Evolutionary conservation across 53 echinoderm and acorn worm genomes (phyloP), one percentile per base, ranked within the genome.

Genomic region (Stichopus horrens): DNA sequence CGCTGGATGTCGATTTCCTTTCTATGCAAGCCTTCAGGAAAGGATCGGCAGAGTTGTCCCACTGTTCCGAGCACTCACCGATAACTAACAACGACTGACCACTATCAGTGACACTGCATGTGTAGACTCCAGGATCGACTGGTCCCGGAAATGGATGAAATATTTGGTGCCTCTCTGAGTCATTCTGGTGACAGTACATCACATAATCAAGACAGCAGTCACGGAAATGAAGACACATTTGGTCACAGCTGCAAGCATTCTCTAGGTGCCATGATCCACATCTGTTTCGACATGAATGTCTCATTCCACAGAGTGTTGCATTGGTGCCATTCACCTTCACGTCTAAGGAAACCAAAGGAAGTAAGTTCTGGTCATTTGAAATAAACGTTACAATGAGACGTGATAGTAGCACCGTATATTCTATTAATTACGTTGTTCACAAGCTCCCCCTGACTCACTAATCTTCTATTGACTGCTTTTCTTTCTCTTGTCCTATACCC

Each of bases 131-230:
- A 10, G 63, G 10, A 16, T 63, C 16, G 10, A 63, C 11, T 63
- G 63, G 14, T 63, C 63, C 63, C 16, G 63, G 63, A 16, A 63
- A 63, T 4, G 63, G 14, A 63, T 10, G 4, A 63, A 63, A 63
- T 37, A 37, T 1, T 16, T 13, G 63, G 16, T 63, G 63, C 10
- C 7, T 63, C 63, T 5, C 10, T 10, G 63, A 63, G 16, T 16
- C 63, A 63, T 63, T 63, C 63, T 7, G 63, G 63, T 63, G 63
- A 53, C 78, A 78, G 14, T 78, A 19, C 13, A 52, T 11, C 16
- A 18, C 7, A 53, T 78, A 78, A 55, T 78, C 78, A 18, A 54
- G 52, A n/a, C 78, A 78, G n/a, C 78, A 78, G 16, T 78, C 16
- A 78, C 7, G 18, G 53, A 18, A 9, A 14, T 20, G 53, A 55